Evolutionary conservation across 2,888 invertebrate species (phyloP).

Genomic region (Selenia dentaria): DNA sequence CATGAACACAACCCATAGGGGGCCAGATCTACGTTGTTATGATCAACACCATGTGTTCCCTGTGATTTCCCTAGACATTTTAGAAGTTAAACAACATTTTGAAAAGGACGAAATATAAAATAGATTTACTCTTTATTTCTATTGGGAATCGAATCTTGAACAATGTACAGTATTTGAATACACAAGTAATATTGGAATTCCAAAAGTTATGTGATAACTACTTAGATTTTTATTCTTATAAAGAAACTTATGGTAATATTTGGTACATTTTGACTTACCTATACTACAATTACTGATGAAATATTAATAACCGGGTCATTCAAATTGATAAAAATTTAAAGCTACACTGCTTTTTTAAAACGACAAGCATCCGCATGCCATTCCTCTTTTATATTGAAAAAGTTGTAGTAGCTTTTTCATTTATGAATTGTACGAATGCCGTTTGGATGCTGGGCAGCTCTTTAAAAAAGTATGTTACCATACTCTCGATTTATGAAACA

Average conservation of each 20-base stretch:
- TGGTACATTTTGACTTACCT: no score
- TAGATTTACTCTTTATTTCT: not conserved
- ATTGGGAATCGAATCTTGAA: not conserved
- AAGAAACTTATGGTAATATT: no score
- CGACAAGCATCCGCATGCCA: not conserved
- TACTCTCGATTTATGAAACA: not conserved
- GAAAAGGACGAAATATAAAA: not conserved
- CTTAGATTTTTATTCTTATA: no score
- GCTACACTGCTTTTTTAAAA: not conserved
- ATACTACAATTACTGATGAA: no score
- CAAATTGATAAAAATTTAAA: no score
- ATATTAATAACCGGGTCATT: no score
- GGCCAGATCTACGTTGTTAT: not conserved
- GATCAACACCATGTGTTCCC: not conserved
- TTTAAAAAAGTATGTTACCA: not conserved
- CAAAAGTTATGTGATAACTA: no score
- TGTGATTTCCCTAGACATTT: slow-evolving; percentile 7
- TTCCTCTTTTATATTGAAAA: slow-evolving; percentile 1
- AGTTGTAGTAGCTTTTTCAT: slow-evolving; percentile 10
- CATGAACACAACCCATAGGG: not conserved
- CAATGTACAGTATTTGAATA: not conserved
- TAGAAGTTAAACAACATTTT: slow-evolving; percentile 2
- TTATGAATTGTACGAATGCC: slow-evolving; percentile 13
- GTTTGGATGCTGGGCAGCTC: slow-evolving; percentile 11
- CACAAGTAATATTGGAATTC: no score